A percentile compares a stretch with the other conserved stretches of the same genome.
These are phyloP conservation scores for Coleophora flavipennella DNA, from an alignment of 2,888 invertebrate genomes.

Conservation along the genomic window DNA sequence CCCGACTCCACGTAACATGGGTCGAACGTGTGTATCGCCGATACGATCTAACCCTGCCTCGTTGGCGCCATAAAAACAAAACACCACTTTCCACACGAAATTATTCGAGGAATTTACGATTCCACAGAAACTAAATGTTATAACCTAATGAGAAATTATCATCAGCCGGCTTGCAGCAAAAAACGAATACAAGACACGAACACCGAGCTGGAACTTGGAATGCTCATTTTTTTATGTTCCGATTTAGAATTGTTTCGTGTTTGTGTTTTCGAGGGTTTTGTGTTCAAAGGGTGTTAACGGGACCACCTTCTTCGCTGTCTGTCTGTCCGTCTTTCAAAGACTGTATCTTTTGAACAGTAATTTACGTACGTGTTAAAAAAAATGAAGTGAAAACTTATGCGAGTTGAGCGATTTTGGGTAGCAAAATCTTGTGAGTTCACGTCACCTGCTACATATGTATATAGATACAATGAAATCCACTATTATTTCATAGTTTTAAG, in stretches of 20 bases:
- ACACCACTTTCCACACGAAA: conserved; percentile 70
- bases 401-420: too few species aligned
- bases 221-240: conserved; percentile 52
- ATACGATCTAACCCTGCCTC: conserved; percentile 67
- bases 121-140: conserved; percentile 66
- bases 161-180: conserved; percentile 58
- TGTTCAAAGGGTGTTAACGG: too few species aligned
- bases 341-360: too few species aligned
- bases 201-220: conserved; percentile 32
- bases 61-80: conserved; percentile 73
- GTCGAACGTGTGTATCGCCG: conserved; percentile 68
- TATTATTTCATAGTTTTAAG: too few species aligned
- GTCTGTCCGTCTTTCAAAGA: too few species aligned
- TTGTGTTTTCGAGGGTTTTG: too few species aligned
- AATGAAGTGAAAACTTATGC: too few species aligned
- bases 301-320: too few species aligned
- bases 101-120: conserved; percentile 70
- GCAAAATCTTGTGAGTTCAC: too few species aligned
- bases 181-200: conserved; percentile 45
- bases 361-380: too few species aligned
- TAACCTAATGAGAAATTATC: conserved; percentile 73
- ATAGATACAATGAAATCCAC: too few species aligned
- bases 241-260: conserved; percentile 55
- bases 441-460: too few species aligned
- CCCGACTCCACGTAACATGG: conserved; percentile 64